Conservation (phyloP, 2,797 vertebrate species). For the Halcyon badia region DNA sequence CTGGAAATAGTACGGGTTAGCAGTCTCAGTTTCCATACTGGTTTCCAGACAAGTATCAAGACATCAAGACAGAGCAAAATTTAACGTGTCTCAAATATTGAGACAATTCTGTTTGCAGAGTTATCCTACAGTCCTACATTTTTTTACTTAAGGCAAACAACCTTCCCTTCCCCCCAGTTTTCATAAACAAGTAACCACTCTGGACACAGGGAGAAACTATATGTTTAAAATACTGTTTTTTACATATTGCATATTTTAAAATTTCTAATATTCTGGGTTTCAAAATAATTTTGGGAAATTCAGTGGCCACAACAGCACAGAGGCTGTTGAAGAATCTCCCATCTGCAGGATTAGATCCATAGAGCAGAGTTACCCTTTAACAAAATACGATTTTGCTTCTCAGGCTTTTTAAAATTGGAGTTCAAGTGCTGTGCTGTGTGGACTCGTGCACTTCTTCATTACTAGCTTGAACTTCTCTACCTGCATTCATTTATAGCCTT, state of each 20-base stretch:
- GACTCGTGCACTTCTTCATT: slow-evolving; percentile 80
- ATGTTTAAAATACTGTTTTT: neutral
- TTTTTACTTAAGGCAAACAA: neutral
- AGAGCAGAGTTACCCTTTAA: neutral
- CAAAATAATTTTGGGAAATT: neutral
- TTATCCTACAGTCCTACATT: neutral
- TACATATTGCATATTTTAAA: neutral
- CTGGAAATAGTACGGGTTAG: neutral
- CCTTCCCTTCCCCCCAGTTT: neutral
- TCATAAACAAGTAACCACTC: neutral
- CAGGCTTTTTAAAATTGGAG: neutral
- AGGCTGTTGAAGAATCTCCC: neutral
- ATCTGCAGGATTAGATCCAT: neutral
- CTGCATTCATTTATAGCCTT: slow-evolving; percentile 72
- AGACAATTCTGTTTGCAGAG: neutral
- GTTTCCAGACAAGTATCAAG: neutral
- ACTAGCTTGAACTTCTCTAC: slow-evolving; percentile 78
- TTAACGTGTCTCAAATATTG: neutral
- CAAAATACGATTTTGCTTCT: neutral
- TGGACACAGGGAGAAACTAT: neutral
- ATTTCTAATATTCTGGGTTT: neutral
- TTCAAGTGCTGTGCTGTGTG: slow-evolving; percentile 43
- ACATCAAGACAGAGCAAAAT: neutral
- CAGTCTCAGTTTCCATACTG: neutral
- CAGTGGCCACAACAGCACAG: neutral